Base-by-base conservation (phyloP, 2,888 invertebrate species). In the Zhuqinia jingwanae region DNA sequence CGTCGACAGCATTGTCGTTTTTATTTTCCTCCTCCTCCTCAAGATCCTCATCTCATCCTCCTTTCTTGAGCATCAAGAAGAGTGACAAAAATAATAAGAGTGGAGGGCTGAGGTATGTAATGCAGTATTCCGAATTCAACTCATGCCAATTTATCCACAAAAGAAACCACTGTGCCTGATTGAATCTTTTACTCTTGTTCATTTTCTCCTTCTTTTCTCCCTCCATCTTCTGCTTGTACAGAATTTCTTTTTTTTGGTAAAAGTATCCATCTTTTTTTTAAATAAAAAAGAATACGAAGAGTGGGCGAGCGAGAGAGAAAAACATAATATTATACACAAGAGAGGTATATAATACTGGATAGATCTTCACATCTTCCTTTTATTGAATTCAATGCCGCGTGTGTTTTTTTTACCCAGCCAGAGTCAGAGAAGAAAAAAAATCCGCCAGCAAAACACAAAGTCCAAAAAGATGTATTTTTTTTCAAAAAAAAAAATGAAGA, bases 61-160 rank as follows among this genome's bases (percentile, higher is more conserved):
- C n/a, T n/a, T n/a, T n/a, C n/a, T n/a, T n/a, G n/a, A n/a, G n/a
- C n/a, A n/a, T n/a, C n/a, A n/a, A 45, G n/a, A 17, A 53, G 53
- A 1, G 53, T 15, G 68, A 68, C 22, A 45, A 50, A 47, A 63
- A 70, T 56, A 53, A 68, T 20, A 42, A 68, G 73, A 42, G 45
- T n/a, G 85, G 65, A 42, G 36, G 56, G 80, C 53, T 80, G 85
- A 80, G 75, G 85, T 85, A 85, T 63, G 85, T 85, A 85, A 80
- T 75, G 60, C 85, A 65, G 42, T 85, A 85, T 80, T 85, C 85
- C 56, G 80, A 85, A 85, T 85, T 85, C 85, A 85, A 65, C 79
- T 85, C 85, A 85, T 85, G 85, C 76, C 85, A 85, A 85, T 85
- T 85, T 85, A 85, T 68, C 85, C 80, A 80, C 85, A 85, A 80